Percentiles rank a stretch among this genome's conserved stretches.
Conservation (phyloP, 2,113 vertebrate species). For the Natator depressus region DNA sequence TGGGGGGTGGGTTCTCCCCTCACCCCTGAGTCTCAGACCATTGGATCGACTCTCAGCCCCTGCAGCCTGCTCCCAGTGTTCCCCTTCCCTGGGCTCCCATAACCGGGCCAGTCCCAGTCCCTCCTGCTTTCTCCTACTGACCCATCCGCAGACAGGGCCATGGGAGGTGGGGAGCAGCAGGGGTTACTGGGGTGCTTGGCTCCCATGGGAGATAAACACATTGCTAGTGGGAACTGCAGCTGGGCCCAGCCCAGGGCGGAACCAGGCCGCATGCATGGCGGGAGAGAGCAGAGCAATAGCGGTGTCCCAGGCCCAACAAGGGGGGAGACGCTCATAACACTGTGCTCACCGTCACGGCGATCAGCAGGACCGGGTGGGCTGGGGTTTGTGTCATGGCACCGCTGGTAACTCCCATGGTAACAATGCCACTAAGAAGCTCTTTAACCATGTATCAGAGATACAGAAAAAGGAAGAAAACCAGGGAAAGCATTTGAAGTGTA, state of each 20-base stretch:
- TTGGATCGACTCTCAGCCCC: not conserved
- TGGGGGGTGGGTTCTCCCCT: not conserved
- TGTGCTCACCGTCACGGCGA: accelerated
- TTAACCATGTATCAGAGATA: not conserved
- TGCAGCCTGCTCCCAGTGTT: not conserved
- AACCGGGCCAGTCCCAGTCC: not conserved
- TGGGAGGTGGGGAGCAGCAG: not conserved
- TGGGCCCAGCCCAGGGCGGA: not conserved
- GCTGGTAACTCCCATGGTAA: not conserved
- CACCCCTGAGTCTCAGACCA: not conserved
- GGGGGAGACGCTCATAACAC: not conserved
- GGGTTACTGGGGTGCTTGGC: not conserved
- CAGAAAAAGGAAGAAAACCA: not conserved
- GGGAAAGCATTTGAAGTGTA: not conserved
- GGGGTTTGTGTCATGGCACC: accelerated
- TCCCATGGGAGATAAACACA: not conserved
- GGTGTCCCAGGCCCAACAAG: not conserved
- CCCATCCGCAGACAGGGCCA: not conserved
- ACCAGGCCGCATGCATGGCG: not conserved
- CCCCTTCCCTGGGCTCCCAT: not conserved
- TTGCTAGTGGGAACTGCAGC: not conserved
- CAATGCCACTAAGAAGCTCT: not conserved
- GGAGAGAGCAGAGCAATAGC: not conserved
- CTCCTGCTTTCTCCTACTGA: not conserved
- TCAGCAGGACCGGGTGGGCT: not conserved